Evolutionary conservation across 2,113 vertebrate genomes (phyloP), one percentile per base, ranked within the genome.

Genomic region (Murina feae): DNA sequence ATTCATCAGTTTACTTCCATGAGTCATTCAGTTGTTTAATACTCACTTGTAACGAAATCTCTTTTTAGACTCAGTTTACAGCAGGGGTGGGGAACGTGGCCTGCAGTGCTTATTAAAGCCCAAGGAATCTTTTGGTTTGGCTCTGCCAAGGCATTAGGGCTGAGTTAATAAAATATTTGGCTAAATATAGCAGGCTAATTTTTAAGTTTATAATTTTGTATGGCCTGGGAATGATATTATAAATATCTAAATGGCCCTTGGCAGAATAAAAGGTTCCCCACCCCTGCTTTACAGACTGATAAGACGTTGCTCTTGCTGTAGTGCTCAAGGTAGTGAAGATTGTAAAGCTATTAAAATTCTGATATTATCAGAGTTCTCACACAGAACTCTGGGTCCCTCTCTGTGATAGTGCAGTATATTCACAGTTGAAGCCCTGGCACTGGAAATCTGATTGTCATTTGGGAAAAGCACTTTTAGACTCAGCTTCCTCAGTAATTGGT

Each of bases 381-480:
- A n/a, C n/a, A n/a, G n/a, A n/a, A n/a, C 47, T 93, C 91, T 84
- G 90, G 75, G 44, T 89, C 91, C 69, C 32, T 86, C 13, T 93
- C 72, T 95, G 69, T 92, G 81, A 90, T 51, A 81, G 65, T n/a
- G 30, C 20, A 58, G 7, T 80, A 14, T 90, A 94, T 96, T 97
- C 32, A 63, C 37, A 97, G 72, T 92, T 89, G 94, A 92, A 96
- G 6, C 23, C 92, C 76, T 96, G 71, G 51, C 39, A 17, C 69
- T 95, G 63, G 92, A 97, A 97, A 95, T 91, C 63, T 92, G 88
- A 96, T 96, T 95, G 89, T 89, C 79, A 96, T 60, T 91, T 97
- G 95, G 47, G 69, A 95, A 95, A 96, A 97, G 78, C 93, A 86
- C 25, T 78, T 97, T 97, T 89, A 95, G 87, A 95, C 88, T 69